Evolutionary conservation across 2,113 vertebrate genomes (phyloP).

Genomic region (Pituophis catenifer): DNA sequence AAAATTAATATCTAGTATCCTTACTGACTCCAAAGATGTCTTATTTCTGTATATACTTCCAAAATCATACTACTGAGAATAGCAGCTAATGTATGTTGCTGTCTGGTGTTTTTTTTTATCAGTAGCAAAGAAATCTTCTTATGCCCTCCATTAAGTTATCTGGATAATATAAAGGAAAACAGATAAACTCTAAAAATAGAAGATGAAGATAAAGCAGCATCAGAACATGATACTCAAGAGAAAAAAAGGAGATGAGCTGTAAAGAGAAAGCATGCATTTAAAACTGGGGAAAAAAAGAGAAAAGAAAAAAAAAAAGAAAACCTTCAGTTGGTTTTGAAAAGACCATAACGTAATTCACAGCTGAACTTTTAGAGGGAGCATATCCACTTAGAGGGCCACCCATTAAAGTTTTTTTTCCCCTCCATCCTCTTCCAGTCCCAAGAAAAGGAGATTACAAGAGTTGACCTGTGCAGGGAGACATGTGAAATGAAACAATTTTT

Average conservation of each 20-base stretch:
- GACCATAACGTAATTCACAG: not conserved
- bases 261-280: not conserved
- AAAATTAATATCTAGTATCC: not conserved
- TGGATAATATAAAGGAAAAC: not conserved
- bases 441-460: not conserved
- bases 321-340: not conserved
- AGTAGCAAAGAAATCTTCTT: not conserved
- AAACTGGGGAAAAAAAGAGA: not conserved
- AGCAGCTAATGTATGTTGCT: not conserved
- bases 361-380: not conserved
- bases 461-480: not conserved
- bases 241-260: not conserved
- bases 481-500: not conserved
- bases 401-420: not conserved
- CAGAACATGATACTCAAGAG: not conserved
- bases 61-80: not conserved
- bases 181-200: not conserved
- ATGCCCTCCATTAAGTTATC: not conserved
- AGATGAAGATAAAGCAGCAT: not conserved
- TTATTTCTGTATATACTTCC: not conserved
- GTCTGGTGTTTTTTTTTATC: not conserved
- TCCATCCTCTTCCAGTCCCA: not conserved
- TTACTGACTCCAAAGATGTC: not conserved
- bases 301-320: not conserved
- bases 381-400: not conserved